Conservation (phyloP, 2,888 invertebrate genomes). For the Clanis bilineata region DNA sequence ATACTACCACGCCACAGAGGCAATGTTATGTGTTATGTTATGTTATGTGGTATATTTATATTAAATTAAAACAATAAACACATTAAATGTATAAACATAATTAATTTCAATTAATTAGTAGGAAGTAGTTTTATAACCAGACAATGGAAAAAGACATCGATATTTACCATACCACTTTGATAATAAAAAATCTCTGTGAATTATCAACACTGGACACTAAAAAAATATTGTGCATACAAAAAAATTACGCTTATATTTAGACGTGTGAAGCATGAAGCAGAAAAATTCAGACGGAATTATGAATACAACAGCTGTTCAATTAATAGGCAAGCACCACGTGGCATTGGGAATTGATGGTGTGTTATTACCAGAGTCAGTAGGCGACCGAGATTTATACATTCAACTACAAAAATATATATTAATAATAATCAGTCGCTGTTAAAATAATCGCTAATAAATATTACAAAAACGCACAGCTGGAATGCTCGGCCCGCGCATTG, state of each 20-base stretch:
- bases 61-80: neutral
- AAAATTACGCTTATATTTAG: neutral
- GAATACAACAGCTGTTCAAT: conserved; percentile 13
- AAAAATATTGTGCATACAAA: neutral
- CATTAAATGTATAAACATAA: neutral
- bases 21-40: too few species aligned
- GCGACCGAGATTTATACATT: conserved; percentile 4
- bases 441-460: conserved; percentile 5
- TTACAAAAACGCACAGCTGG: conserved; percentile 2
- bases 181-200: neutral
- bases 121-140: too few species aligned
- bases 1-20: too few species aligned
- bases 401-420: neutral
- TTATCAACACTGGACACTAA: neutral
- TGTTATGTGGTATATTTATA: too few species aligned
- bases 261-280: neutral
- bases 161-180: neutral
- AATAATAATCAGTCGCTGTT: conserved; percentile 8
- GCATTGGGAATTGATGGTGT: conserved; percentile 1
- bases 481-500: neutral
- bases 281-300: conserved; percentile 13
- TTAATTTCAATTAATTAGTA: too few species aligned
- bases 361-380: conserved; percentile 4
- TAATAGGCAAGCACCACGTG: neutral
- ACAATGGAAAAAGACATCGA: neutral